These are phyloP conservation scores for Tinea pellionella DNA, from an alignment of 2,888 invertebrate species.

Conservation along the genomic window DNA sequence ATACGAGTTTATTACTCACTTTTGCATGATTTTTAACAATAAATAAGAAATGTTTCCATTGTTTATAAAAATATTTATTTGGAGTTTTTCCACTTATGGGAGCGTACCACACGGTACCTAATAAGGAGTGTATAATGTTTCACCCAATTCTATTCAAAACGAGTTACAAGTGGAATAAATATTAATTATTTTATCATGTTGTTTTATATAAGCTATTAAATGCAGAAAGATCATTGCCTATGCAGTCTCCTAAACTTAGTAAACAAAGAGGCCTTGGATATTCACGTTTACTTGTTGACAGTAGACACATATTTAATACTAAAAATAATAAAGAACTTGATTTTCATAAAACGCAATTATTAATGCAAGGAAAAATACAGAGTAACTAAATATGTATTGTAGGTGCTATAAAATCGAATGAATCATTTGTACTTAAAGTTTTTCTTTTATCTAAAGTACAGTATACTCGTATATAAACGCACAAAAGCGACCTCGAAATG, in stretches of 20 bases:
- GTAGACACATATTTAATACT: neutral
- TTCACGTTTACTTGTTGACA: neutral
- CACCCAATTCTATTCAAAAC: slow-evolving; percentile 5
- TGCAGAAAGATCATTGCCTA: too few relatives aligned
- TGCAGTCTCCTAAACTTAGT: neutral
- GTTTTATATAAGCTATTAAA: too few relatives aligned
- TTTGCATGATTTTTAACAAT: neutral
- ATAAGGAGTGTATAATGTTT: slow-evolving; percentile 3
- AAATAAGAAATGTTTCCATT: neutral
- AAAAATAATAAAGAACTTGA: neutral
- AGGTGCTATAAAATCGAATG: too few relatives aligned
- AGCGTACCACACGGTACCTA: neutral
- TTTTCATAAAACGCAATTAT: too few relatives aligned
- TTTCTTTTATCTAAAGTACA: too few relatives aligned
- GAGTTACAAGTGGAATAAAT: neutral
- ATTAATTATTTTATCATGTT: too few relatives aligned
- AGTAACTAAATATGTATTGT: too few relatives aligned
- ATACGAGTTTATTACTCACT: neutral
- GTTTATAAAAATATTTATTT: neutral
- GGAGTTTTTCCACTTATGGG: neutral
- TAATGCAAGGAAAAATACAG: too few relatives aligned
- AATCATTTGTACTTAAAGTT: too few relatives aligned
- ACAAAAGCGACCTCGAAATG: slow-evolving; percentile 41
- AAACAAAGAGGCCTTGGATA: neutral
- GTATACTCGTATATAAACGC: slow-evolving; percentile 16